A percentile compares a stretch with the other conserved stretches of the same genome.
Evolutionary conservation across 2,113 vertebrate species (phyloP).

Genomic region (Salvelinus namaycush): DNA sequence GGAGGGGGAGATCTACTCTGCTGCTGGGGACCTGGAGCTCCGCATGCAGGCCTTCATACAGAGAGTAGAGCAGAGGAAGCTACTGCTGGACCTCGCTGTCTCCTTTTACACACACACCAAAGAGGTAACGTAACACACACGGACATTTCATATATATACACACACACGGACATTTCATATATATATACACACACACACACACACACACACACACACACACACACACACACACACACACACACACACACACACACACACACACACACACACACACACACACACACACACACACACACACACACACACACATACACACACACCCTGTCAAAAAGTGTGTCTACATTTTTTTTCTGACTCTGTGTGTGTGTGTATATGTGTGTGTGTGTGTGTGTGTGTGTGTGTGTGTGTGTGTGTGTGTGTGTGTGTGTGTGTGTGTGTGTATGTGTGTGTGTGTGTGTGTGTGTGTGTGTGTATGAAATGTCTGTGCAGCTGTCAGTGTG

Average conservation of each 20-base stretch:
- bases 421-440: not conserved
- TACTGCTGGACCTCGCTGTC: constrained; percentile 69
- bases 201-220: not conserved
- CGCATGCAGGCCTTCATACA: constrained; percentile 73
- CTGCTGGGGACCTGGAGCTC: constrained; percentile 66
- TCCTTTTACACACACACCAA: constrained; percentile 74
- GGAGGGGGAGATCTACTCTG: constrained; percentile 71
- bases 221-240: not conserved
- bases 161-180: not conserved
- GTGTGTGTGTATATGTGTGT: not conserved
- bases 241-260: not conserved
- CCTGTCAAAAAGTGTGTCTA: not conserved
- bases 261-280: constrained; percentile 49
- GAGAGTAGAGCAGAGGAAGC: constrained; percentile 68
- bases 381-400: not conserved
- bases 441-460: not conserved
- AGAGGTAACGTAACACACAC: constrained; percentile 49
- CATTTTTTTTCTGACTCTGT: not conserved
- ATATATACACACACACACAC: not conserved
- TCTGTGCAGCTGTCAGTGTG: constrained; percentile 59
- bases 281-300: constrained; percentile 29
- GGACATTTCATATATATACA: no score
- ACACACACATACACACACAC: not conserved
- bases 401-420: not conserved
- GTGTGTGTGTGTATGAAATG: not conserved